Evolutionary conservation across 2,113 vertebrate genomes (phyloP), one percentile per base, ranked within the genome.

Genomic region (Diadophis punctatus): DNA sequence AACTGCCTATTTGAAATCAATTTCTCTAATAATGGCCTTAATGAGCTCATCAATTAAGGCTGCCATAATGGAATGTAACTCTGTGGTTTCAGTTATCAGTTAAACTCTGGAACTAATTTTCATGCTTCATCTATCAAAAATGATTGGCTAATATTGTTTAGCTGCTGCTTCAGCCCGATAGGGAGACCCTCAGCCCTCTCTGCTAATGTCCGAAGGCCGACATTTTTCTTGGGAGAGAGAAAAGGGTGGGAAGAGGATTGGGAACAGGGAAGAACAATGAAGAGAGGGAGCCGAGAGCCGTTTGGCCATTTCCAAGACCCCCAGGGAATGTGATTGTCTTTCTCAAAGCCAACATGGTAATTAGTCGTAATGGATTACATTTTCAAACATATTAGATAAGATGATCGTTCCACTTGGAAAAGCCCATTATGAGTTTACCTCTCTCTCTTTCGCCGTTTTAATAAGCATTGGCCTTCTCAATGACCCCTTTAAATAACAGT

Each of bases 1-100:
- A 99, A 99, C 98, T 98, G 98, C 98, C 98, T 99, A 99, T 99
- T 99, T 99, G 99, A 99, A 99, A 99, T 99, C 99, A 99, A 99
- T 99, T 99, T 99, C 99, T 99, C 99, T 99, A 99, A 99, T 99
- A 99, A 99, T 98, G 98, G 99, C 98, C 98, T 99, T 99, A 99
- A 99, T 98, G 99, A 99, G 99, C 99, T 99, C 99, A 99, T 99
- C 99, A 99, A 99, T 99, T 99, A 99, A 98, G 98, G 96, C 98
- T 99, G 98, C 97, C 98, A 99, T 99, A 98, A 99, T 99, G 98
- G 98, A 98, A 98, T 98, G 98, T 99, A 98, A 98, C 98, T 97
- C 96, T 97, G 98, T 98, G 98, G 97, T 96, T 98, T 97, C 97
- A 98, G 98, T 98, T 98, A 99, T 98, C 98, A 98, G 98, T 98